Base-by-base conservation (phyloP, 2,888 invertebrate species). In the Nomada lathburiana region DNA sequence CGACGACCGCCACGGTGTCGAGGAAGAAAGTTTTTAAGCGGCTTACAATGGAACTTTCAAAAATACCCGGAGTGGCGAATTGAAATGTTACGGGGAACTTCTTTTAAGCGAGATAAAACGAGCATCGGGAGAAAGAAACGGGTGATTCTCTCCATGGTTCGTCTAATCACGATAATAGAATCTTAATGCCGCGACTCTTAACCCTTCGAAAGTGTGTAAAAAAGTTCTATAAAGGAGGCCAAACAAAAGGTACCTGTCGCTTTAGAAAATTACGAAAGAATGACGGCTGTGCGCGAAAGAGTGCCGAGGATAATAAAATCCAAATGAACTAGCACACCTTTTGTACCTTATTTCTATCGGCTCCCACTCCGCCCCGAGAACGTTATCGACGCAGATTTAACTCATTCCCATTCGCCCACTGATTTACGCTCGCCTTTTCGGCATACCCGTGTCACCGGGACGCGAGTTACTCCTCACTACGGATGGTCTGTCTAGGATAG, bases 91-190 rank as follows among this genome's bases (percentile, higher is more conserved):
- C 23, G 7, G 9, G 16, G 11, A 42, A 13, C 13, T 11, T n/a
- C 23, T 42, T 68, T 72, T 53, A 42, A 72, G 16, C 26, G 53
- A 53, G 36, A 68, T 20, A 55, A 64, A 64, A 64, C 63, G 53
- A 64, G 44, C 29, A 77, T 72, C 53, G n/a, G 55, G 11, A 2
- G 76, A 67, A 10, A 26, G 57, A 29, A 36, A 57, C n/a, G 2
- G 42, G 20, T n/a, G 55, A 26, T 50, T 26, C 29, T 73, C 20
- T 67, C 63, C 68, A 26, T 36, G 55, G 64, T 63, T 55, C 57
- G 20, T 77, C 73, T 85, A 85, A 85, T 87, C 85, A 53, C 73
- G 69, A 87, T 87, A 85, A 86, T 86, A 83, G 77, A 84, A 87
- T 74, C 85, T 85, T 84, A 87, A 84, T 78, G 85, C 60, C 36